These are phyloP conservation scores for Merodon equestris DNA, from an alignment of 2,888 invertebrate genomes.

Conservation along the genomic window DNA sequence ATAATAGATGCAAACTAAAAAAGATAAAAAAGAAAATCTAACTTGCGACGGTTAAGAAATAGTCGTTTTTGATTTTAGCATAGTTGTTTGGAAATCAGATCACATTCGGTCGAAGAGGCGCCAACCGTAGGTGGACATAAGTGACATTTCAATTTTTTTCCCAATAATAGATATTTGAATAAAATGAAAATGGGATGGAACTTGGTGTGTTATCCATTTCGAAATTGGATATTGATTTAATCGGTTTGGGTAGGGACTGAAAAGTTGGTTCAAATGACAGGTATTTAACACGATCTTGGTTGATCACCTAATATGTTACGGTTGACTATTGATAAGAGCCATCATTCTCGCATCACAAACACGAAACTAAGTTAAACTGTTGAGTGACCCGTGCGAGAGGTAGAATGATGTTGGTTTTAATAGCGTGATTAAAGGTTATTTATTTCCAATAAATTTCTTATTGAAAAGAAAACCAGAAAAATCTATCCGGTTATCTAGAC, in stretches of 20 bases:
- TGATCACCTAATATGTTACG: not conserved
- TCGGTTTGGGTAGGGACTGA: constrained; percentile 20
- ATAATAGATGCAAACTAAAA: no score
- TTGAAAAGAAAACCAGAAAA: no score
- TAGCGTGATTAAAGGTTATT: no score
- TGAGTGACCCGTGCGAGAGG: no score
- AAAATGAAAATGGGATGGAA: constrained; percentile 1
- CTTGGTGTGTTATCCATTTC: constrained; percentile 6
- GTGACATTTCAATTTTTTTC: constrained; percentile 43
- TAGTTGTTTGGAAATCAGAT: constrained; percentile 43
- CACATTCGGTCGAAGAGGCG: constrained; percentile 31
- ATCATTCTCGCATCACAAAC: no score
- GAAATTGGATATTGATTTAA: constrained; percentile 10
- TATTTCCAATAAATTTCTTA: no score
- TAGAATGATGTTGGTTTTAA: no score
- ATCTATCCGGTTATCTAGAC: no score
- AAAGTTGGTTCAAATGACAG: constrained; percentile 35
- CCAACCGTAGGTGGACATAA: constrained; percentile 45
- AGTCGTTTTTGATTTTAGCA: not conserved
- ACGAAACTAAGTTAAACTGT: no score
- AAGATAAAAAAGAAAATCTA: constrained; percentile 5
- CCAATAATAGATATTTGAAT: constrained; percentile 38
- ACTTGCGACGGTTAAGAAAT: not conserved
- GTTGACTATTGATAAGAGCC: no score
- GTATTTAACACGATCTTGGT: constrained; percentile 20